Percentiles rank a stretch among this genome's conserved stretches.
Evolutionary conservation across 1,140 invertebrate genomes (phyloP).

Genomic region (Drosophila parvula): DNA sequence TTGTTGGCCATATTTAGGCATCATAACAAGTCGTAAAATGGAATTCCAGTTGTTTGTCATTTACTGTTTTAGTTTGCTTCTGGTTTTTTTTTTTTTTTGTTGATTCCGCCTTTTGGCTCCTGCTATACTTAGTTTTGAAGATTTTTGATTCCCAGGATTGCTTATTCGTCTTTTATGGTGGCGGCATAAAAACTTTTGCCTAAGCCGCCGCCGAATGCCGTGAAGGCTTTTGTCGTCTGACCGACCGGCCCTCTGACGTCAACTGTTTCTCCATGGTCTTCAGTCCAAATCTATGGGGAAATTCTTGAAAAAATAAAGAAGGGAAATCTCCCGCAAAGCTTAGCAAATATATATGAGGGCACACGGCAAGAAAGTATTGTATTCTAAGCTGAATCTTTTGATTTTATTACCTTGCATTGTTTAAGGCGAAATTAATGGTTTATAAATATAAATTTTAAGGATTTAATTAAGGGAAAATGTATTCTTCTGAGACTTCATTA

Average conservation of each 20-base stretch:
- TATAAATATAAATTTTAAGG: background rate
- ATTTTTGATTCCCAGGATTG: conserved; percentile 65
- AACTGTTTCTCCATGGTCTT: conserved; percentile 39
- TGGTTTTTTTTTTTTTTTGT: conserved; percentile 42
- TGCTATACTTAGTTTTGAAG: conserved; percentile 62
- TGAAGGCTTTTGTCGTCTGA: conserved; percentile 45
- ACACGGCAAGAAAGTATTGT: conserved; percentile 3
- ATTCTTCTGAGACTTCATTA: rapidly evolving
- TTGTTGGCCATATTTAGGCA: conserved; percentile 64
- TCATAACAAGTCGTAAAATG: conserved; percentile 71
- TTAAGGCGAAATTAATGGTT: too few species aligned
- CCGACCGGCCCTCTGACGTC: conserved; percentile 47
- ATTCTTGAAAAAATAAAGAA: conserved; percentile 23
- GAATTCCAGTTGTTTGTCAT: conserved; percentile 55
- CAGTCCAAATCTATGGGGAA: conserved; percentile 48
- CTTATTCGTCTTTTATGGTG: conserved; percentile 32
- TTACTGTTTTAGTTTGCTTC: conserved; percentile 25
- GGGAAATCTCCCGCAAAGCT: conserved; percentile 22
- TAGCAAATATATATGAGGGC: conserved; percentile 10
- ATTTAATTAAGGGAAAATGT: background rate
- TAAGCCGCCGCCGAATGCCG: conserved; percentile 45
- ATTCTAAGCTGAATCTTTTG: background rate
- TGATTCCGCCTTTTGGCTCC: conserved; percentile 48
- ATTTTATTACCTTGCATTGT: background rate
- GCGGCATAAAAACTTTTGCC: conserved; percentile 50